A percentile compares a stretch with the other conserved stretches of the same genome.
phyloP scores from a whole-genome alignment of 2,888 invertebrate species.

The Antitype chi region DNA sequence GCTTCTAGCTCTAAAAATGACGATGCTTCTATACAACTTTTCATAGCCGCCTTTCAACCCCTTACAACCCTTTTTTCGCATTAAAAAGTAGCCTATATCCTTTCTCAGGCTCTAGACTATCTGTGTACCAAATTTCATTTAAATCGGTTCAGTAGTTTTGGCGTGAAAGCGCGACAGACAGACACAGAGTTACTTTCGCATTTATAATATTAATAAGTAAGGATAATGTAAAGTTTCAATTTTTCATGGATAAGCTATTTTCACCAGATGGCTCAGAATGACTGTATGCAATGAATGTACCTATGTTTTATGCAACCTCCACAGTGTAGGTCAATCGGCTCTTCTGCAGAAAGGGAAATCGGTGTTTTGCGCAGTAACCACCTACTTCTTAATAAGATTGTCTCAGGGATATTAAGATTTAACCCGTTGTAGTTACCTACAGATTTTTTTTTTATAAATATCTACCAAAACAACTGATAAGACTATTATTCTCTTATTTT shows the following conservation, averaged over 20 bases:
- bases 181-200: no score
- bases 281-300: no score
- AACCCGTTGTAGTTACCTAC: conserved; percentile 12
- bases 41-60: no score
- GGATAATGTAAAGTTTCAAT: background rate
- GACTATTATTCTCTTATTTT: conserved; percentile 28
- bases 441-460: background rate
- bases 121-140: no score
- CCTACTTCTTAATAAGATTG: conserved; percentile 4
- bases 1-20: no score
- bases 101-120: no score
- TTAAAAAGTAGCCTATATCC: no score
- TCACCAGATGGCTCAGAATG: background rate
- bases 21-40: no score
- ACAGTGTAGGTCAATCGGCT: background rate
- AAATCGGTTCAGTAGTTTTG: no score
- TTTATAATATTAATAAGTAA: no score
- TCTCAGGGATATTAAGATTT: conserved; percentile 22
- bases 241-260: background rate
- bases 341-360: background rate
- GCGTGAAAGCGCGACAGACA: no score
- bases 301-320: background rate
- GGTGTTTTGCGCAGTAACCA: conserved; percentile 12
- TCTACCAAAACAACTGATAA: conserved; percentile 47
- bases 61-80: no score